Base-by-base conservation (phyloP, 2,113 vertebrate species). In the Rhinolophus ferrumequinum region DNA sequence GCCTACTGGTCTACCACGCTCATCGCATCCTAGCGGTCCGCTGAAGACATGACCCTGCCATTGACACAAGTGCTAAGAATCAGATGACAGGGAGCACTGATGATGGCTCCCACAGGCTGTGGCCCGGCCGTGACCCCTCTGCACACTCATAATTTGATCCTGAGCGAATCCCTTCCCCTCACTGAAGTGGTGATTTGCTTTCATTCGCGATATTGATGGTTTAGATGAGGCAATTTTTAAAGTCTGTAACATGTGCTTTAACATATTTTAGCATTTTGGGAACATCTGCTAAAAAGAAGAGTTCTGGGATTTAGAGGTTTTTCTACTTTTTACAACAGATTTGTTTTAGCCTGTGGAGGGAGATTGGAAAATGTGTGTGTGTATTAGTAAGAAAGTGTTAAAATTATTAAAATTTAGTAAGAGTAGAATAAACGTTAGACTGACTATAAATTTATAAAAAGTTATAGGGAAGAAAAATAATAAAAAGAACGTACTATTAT, bases 371-470 rank as follows among this genome's bases (percentile, higher is more conserved):
- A 54, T 18, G 18, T 60, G 44, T 47, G 22, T 75, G 33, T 33
- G 2, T 44, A 12, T 44, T 90, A 90, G 58, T 18, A 41, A 81
- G 72, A 75, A 88, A 83, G 56, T 44, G 47, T 44, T 87, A 56
- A 47, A 87, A 73, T 66, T 91, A 88, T 93, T 91, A 81, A 93
- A 80, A 93, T 97, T 91, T 56, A 73, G 26, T n/a, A 72, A 82
- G n/a, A 88, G 54, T 16, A 95, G 18, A 60, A 94, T 80, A 66
- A 93, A 72, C 30, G 82, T 77, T 88, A 77, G 12, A 54, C 38
- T 75, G 12, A 54, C 38, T 75, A 56, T 33, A 70, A 77, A 67
- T 67, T 75, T 87, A 84, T 33, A 33, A 58, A 96, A 90, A 92
- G n/a, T 22, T 73, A 30, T 24, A 60, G 84, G 73, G 64, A 44